Evolutionary conservation across 2,888 invertebrate genomes (phyloP), one percentile per base, ranked within the genome.

Genomic region (Ellobium chinense): DNA sequence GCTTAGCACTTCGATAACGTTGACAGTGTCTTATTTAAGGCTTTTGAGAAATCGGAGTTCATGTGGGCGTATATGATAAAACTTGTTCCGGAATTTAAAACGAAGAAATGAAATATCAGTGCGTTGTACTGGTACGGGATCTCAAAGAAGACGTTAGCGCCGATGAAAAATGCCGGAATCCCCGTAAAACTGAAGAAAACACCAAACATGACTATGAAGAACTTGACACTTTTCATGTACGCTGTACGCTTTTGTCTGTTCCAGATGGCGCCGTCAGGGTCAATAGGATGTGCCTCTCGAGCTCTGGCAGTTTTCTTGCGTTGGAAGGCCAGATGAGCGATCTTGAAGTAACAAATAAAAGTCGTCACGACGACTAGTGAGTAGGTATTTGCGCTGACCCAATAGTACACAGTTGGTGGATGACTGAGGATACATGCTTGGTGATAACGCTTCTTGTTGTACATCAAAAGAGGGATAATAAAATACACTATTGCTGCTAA

Each of bases 301-400:
- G 5, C 14, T n/a, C 12, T 74, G 21, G 34, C 46, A 12, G 74
- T 63, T 65, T 31, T 62, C 9, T 65, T 65, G 34, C 63, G 74
- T 27, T 34, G n/a, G 24, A 72, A 36, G 9, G 74, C 63, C 31
- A 74, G 34, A n/a, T 27, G 4, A n/a, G 62, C 63, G 29, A 74
- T 74, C 21, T 46, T 39, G 14, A 74, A 27, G 21, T 74, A 74
- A n/a, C 62, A 31, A n/a, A 63, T 46, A 46, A 62, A 65, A 12
- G 63, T n/a, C n/a, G 46, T 24, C 2, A 63, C 34, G 4, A n/a
- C 2, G 34, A n/a, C 29, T 1, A 46, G 2, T n/a, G n/a, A 14
- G n/a, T 72, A 58, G 21, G 24, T 7, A 3, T 29, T 2, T 18
- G n/a, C 14, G 9, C 12, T n/a, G 14, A 60, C 9, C 4, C 7